A percentile compares a stretch with the other conserved stretches of the same genome.
Evolutionary conservation across 2,797 vertebrate species (phyloP).

Genomic region (Rachycentron canadum): DNA sequence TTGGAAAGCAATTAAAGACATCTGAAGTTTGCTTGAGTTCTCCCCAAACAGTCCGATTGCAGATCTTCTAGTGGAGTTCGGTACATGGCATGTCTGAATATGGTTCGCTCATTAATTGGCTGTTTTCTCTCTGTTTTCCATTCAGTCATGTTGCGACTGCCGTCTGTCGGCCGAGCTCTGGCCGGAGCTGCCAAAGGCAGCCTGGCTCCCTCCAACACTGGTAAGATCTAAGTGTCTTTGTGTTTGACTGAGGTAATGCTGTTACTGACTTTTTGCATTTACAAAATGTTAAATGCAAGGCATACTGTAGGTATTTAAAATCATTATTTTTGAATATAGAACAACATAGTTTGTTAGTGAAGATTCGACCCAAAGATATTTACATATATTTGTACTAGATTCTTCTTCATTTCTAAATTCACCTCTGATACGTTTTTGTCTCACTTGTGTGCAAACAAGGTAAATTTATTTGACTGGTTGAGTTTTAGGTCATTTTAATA

Average conservation of each 20-base stretch:
- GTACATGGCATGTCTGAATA: background rate
- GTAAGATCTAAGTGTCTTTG: conserved; percentile 60
- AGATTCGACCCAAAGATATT: background rate
- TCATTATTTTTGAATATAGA: no score
- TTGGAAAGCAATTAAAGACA: background rate
- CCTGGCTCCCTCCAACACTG: conserved; percentile 73
- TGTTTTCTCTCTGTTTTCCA: conserved; percentile 24
- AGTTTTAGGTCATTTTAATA: background rate
- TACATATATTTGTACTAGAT: no score
- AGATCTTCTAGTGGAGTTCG: background rate
- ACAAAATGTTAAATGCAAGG: background rate
- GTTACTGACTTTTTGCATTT: no score
- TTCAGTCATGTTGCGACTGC: conserved; percentile 87
- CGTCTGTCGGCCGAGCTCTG: conserved; percentile 81
- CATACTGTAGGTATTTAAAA: no score
- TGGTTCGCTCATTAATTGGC: background rate
- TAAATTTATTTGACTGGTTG: background rate
- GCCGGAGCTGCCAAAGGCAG: conserved; percentile 81
- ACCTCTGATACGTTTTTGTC: background rate
- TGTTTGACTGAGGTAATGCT: conserved; percentile 14
- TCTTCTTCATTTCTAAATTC: no score
- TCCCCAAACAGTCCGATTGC: no score
- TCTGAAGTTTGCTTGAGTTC: no score
- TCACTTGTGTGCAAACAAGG: background rate
- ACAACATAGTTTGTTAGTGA: no score